Evolutionary conservation across 2,888 invertebrate genomes (phyloP), one percentile per base, ranked within the genome.

Genomic region (Spicauda simplicius): DNA sequence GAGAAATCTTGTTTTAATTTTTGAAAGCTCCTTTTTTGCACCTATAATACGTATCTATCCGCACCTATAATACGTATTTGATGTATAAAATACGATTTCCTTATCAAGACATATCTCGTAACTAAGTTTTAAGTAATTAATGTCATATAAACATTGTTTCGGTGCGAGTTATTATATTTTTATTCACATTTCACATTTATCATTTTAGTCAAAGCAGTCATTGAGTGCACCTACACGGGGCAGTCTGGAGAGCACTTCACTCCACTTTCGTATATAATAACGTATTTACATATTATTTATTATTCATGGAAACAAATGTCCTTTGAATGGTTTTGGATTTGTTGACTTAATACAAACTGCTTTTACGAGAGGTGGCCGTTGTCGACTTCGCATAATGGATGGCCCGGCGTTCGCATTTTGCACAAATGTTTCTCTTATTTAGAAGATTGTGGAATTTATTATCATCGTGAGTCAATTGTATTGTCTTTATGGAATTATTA

Each of bases 341-440:
- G 90, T 90, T 88, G 90, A 90, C 88, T 90, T 88, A 89, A 90
- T 89, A 90, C 89, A 88, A 89, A 90, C 83, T 88, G 87, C 87
- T 85, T 83, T 86, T 84, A 80, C 82, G 84, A 83, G 84, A 84
- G 87, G 85, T 86, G 87, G 86, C 83, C 86, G 80, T 80, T 87
- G 86, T 80, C 83, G 87, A 86, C 86, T 73, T 83, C 76, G 79
- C 72, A 82, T 87, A 85, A 88, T 86, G 84, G 82, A 87, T 87
- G 83, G 82, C 80, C 75, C 78, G 80, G 77, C 81, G 81, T 80
- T 80, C 79, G 77, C 78, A 82, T 85, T 86, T 85, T 83, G 86
- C 84, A 80, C 82, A 83, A 84, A 84, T 83, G 82, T 87, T 86
- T 82, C 83, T 86, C 82, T 86, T 86, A 86, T 85, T 87, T 86